Percentiles rank a stretch among this genome's conserved stretches.
Evolutionary conservation across 2,113 vertebrate species (phyloP).

Genomic region (Sula dactylatra): DNA sequence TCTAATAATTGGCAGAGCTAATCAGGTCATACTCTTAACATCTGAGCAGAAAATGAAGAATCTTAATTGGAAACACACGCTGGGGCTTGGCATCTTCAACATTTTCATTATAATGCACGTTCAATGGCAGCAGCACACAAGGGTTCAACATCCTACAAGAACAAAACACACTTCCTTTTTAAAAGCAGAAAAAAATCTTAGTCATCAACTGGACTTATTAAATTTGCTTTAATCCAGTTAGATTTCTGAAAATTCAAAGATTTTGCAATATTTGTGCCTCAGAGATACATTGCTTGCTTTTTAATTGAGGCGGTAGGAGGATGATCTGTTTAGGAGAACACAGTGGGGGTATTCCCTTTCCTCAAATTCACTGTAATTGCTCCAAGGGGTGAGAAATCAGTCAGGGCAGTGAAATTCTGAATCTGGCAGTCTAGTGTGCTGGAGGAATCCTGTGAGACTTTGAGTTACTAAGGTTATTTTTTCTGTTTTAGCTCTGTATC

Average conservation of each 20-base stretch:
- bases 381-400: background rate
- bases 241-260: background rate
- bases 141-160: background rate
- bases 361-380: background rate
- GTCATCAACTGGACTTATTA: background rate
- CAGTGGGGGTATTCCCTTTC: background rate
- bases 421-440: background rate
- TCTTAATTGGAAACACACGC: background rate
- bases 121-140: background rate
- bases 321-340: background rate
- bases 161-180: background rate
- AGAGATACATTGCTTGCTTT: background rate
- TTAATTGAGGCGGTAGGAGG: background rate
- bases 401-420: background rate
- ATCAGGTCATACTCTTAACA: background rate
- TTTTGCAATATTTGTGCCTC: background rate
- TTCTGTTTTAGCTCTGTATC: background rate
- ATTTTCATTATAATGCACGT: background rate
- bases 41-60: conserved; percentile 14
- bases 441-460: background rate
- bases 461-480: background rate
- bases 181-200: background rate
- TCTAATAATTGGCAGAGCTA: background rate
- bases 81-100: background rate
- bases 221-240: background rate